phyloP scores from a whole-genome alignment of 1,140 invertebrate species.

The Venustaconcha ellipsiformis region DNA sequence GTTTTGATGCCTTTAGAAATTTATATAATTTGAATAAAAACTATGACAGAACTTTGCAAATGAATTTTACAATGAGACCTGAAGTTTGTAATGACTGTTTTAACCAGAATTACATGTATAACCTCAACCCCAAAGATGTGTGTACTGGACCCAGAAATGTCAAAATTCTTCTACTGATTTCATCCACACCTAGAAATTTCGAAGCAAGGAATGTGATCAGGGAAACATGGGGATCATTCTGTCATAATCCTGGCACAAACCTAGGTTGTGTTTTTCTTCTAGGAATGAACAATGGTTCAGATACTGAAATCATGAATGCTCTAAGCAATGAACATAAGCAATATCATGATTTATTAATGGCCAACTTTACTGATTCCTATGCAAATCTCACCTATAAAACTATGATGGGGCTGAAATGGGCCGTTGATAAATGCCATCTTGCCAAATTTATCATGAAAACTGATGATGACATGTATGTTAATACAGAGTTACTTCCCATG shows the following conservation, averaged over 20 bases:
- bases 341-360: constrained; percentile 49
- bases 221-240: constrained; percentile 30
- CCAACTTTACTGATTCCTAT: constrained; percentile 54
- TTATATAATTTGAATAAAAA: too few relatives aligned
- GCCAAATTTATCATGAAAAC: constrained; percentile 85
- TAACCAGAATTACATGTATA: constrained; percentile 3
- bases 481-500: constrained; percentile 73
- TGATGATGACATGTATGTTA: constrained; percentile 89
- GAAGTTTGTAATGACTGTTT: constrained; percentile 21
- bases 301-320: constrained; percentile 18
- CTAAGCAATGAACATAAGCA: constrained; percentile 71
- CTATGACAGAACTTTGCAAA: not conserved
- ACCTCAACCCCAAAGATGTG: constrained; percentile 12
- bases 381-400: constrained; percentile 71
- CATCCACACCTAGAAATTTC: constrained; percentile 10
- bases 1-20: too few relatives aligned
- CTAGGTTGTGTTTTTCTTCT: constrained; percentile 30
- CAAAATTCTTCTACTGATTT: constrained; percentile 25
- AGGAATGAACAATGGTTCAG: constrained; percentile 9
- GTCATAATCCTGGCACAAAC: constrained; percentile 2
- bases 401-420: constrained; percentile 87
- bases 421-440: constrained; percentile 74
- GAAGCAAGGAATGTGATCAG: constrained; percentile 20
- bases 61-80: constrained; percentile 3
- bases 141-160: constrained; percentile 5